phyloP scores from a whole-genome alignment of 2,888 invertebrate genomes.

The Steinernema scapterisci region DNA sequence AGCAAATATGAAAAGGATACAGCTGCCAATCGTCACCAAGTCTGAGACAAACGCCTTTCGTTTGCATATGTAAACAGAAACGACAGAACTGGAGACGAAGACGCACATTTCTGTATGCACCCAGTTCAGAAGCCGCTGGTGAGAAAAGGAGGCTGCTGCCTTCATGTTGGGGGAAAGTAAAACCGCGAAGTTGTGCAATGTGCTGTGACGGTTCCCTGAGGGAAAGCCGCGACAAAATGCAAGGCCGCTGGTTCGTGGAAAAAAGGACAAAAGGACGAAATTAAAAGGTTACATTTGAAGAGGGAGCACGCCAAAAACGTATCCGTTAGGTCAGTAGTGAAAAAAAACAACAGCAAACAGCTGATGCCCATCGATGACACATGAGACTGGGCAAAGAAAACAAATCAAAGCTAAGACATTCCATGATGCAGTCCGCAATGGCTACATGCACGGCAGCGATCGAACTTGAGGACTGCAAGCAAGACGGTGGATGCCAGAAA shows the following conservation, averaged over 20 bases:
- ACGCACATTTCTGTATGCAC: background rate
- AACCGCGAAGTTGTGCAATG: no score
- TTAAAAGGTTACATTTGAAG: background rate
- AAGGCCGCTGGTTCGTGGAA: no score
- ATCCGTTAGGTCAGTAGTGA: background rate
- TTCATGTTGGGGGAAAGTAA: no score
- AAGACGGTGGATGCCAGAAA: background rate
- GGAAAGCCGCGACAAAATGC: no score
- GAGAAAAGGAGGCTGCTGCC: no score
- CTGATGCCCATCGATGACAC: slow-evolving; percentile 30
- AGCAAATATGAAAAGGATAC: background rate
- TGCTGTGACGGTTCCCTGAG: no score
- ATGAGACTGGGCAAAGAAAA: slow-evolving; percentile 23
- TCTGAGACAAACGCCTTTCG: slow-evolving; percentile 3
- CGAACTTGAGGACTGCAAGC: background rate
- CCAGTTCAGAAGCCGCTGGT: background rate
- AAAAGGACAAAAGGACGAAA: background rate
- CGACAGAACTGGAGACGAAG: background rate
- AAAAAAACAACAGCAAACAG: slow-evolving; percentile 1
- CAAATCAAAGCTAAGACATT: slow-evolving; percentile 2
- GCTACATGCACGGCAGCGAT: background rate
- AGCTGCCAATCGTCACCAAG: background rate
- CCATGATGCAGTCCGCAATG: background rate
- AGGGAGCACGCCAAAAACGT: background rate
- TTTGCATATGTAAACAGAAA: slow-evolving; percentile 27